Evolutionary conservation across 2,797 vertebrate species (phyloP).

Genomic region (Xenentodon cancila): DNA sequence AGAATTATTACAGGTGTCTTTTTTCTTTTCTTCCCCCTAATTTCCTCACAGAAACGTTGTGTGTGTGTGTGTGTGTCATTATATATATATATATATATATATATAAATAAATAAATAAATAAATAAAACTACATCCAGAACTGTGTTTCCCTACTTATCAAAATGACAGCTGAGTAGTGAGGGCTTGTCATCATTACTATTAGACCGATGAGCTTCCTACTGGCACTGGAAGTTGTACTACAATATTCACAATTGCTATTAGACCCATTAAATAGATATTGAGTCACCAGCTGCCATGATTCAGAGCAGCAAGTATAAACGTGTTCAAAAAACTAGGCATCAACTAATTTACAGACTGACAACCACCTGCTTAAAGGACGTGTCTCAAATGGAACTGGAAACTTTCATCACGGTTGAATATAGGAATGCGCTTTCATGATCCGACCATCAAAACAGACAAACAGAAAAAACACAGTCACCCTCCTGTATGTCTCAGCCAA

Average conservation of each 20-base stretch:
- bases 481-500: not conserved
- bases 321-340: not conserved
- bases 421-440: not conserved
- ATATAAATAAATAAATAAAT: too few species aligned
- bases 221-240: slow-evolving; percentile 15
- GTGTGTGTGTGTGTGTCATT: too few species aligned
- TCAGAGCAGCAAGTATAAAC: slow-evolving; percentile 15
- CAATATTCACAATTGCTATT: slow-evolving; percentile 8
- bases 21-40: too few species aligned
- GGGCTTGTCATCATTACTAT: not conserved
- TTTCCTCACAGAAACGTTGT: not conserved
- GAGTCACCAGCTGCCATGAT: slow-evolving; percentile 22
- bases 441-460: not conserved
- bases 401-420: not conserved
- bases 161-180: not conserved
- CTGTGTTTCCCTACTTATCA: slow-evolving; percentile 8
- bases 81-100: too few species aligned
- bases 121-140: slow-evolving; percentile 6
- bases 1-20: slow-evolving; percentile 3
- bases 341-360: slow-evolving; percentile 7
- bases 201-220: not conserved
- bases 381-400: not conserved
- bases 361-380: not conserved
- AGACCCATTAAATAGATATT: slow-evolving; percentile 21
- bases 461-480: slow-evolving; percentile 1